These are phyloP conservation scores for Bombus balteatus DNA, from an alignment of 1,140 invertebrate genomes.

Conservation along the genomic window DNA sequence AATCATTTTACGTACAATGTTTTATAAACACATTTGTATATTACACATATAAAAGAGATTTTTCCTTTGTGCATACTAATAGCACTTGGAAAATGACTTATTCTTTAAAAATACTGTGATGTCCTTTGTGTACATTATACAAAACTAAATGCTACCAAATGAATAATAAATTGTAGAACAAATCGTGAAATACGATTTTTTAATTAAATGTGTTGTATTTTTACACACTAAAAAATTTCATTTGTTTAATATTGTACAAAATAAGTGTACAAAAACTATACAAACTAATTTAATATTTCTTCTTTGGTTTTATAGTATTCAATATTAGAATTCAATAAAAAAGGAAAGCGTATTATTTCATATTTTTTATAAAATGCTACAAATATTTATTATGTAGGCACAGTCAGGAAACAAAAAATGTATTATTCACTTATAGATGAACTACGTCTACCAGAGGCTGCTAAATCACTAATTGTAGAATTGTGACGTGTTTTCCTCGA, in stretches of 20 bases:
- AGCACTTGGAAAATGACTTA: slow-evolving; percentile 45
- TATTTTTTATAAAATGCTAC: slow-evolving; percentile 36
- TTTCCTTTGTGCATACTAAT: slow-evolving; percentile 33
- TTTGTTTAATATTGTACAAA: slow-evolving; percentile 19
- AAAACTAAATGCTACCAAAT: slow-evolving; percentile 33
- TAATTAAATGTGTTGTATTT: background rate
- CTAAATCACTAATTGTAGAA: slow-evolving; percentile 84
- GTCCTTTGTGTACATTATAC: slow-evolving; percentile 18
- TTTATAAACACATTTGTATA: slow-evolving; percentile 61
- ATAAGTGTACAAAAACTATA: slow-evolving; percentile 1
- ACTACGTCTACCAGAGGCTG: slow-evolving; percentile 81
- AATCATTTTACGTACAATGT: slow-evolving; percentile 40
- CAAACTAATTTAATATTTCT: slow-evolving; percentile 24
- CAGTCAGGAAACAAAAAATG: slow-evolving; percentile 49
- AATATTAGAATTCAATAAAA: slow-evolving; percentile 44
- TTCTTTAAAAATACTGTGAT: slow-evolving; percentile 61
- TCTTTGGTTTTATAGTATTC: slow-evolving; percentile 26
- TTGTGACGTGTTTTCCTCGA: slow-evolving; percentile 87
- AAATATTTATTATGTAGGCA: slow-evolving; percentile 30
- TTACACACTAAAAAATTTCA: too few species aligned
- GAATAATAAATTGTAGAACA: slow-evolving; percentile 46
- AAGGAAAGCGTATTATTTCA: slow-evolving; percentile 31
- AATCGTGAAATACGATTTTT: slow-evolving; percentile 12
- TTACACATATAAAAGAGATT: slow-evolving; percentile 49
- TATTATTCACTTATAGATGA: slow-evolving; percentile 85